Evolutionary conservation across 2,888 invertebrate species (phyloP).

Genomic region (Coenonympha arcania): DNA sequence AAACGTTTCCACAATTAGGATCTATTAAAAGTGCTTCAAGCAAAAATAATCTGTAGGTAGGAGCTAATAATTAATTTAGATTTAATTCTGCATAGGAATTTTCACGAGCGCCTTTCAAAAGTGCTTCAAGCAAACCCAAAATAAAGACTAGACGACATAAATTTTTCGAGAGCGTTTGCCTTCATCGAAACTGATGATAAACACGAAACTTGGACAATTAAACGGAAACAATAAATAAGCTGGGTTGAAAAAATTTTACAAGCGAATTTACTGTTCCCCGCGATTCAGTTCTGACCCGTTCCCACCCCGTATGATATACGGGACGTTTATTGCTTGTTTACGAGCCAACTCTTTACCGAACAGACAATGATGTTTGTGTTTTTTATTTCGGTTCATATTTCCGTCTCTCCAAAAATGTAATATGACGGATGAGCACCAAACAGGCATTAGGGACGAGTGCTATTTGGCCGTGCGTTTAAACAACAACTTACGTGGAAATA

Average conservation of each 20-base stretch:
- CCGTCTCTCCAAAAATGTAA: slow-evolving; percentile 33
- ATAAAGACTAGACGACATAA: slow-evolving; percentile 4
- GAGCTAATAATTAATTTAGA: too few species aligned
- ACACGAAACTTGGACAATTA: slow-evolving; percentile 42
- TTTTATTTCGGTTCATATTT: slow-evolving; percentile 36
- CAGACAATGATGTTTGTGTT: slow-evolving; percentile 45
- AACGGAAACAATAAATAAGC: slow-evolving; percentile 48
- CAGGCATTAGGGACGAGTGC: slow-evolving; percentile 13
- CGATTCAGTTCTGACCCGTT: slow-evolving; percentile 32
- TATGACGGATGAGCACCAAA: slow-evolving; percentile 28
- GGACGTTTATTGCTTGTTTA: slow-evolving; percentile 59
- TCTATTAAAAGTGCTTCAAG: too few species aligned
- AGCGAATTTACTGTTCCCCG: slow-evolving; percentile 40
- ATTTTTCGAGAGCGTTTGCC: not conserved
- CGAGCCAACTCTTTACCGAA: slow-evolving; percentile 56
- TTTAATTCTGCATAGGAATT: too few species aligned
- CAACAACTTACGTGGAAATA: too few species aligned
- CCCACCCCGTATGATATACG: slow-evolving; percentile 45
- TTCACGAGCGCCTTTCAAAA: not conserved
- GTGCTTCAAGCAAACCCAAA: not conserved
- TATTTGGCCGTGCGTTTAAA: slow-evolving; percentile 26
- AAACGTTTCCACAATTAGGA: too few species aligned
- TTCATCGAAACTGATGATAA: slow-evolving; percentile 10
- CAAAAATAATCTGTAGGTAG: too few species aligned
- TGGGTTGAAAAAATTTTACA: slow-evolving; percentile 44